A percentile compares a stretch with the other conserved stretches of the same genome.
Evolutionary conservation across 2,113 vertebrate genomes (phyloP).

Genomic region (Tylochromis polylepis): DNA sequence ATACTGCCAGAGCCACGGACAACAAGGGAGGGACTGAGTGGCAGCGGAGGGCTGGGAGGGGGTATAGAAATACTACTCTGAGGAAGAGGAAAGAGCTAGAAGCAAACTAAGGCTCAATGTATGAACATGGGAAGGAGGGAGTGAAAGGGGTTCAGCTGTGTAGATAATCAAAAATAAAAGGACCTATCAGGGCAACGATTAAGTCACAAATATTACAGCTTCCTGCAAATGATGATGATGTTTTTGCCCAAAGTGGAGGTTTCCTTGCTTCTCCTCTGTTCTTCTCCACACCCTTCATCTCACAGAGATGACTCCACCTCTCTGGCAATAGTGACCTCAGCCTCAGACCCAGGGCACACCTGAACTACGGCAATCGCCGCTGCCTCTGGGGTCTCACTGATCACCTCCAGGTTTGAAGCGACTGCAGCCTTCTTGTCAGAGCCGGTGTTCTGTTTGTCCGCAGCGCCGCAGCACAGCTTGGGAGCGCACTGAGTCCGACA

Average conservation of each 20-base stretch:
- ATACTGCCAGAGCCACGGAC: slow-evolving; percentile 15
- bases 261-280: neutral
- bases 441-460: slow-evolving; percentile 70
- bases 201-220: neutral
- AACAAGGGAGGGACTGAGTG: neutral
- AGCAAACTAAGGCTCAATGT: neutral
- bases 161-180: neutral
- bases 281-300: neutral
- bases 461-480: slow-evolving; percentile 88
- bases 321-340: slow-evolving; percentile 9
- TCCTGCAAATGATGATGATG: neutral
- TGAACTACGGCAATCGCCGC: neutral
- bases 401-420: slow-evolving; percentile 78
- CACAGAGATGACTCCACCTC: slow-evolving; percentile 78
- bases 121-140: neutral
- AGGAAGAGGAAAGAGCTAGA: neutral
- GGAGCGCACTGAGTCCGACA: slow-evolving; percentile 95
- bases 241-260: neutral
- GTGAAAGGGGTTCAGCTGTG: neutral
- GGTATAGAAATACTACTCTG: neutral
- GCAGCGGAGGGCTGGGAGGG: neutral
- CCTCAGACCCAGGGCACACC: slow-evolving; percentile 29
- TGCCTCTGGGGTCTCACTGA: slow-evolving; percentile 70
- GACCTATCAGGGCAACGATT: neutral
- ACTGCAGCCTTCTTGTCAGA: slow-evolving; percentile 59